A percentile compares a stretch with the other conserved stretches of the same genome.
phyloP scores from a whole-genome alignment of 1,140 invertebrate species.

The Colletes latitarsis region DNA sequence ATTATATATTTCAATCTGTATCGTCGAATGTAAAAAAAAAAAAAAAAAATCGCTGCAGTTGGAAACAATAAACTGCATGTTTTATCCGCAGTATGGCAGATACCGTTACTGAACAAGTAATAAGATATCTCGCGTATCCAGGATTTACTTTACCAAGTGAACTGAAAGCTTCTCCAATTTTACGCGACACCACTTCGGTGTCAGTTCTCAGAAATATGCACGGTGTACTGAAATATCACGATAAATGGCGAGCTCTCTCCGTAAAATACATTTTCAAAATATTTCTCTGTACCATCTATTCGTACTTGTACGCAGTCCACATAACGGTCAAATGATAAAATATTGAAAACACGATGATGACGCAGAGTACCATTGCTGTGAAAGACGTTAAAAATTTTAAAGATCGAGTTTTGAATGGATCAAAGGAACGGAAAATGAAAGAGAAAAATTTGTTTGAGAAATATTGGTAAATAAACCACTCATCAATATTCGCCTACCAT shows the following conservation, averaged over 20 bases:
- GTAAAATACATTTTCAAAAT: not conserved
- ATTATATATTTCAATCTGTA: too few species aligned
- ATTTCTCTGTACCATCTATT: not conserved
- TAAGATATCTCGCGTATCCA: not conserved
- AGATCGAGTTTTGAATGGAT: too few species aligned
- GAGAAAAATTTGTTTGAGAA: too few species aligned
- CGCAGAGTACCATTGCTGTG: too few species aligned
- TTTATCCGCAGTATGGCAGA: not conserved
- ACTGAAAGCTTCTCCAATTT: constrained; percentile 21
- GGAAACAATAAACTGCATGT: not conserved
- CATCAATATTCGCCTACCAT: too few species aligned
- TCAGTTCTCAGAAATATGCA: not conserved
- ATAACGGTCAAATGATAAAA: not conserved
- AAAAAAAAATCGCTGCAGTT: too few species aligned
- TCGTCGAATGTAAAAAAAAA: too few species aligned
- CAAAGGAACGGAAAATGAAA: too few species aligned
- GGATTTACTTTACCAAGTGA: constrained; percentile 13
- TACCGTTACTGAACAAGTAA: not conserved
- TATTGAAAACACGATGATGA: too few species aligned
- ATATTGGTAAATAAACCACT: too few species aligned
- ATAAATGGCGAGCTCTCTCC: not conserved
- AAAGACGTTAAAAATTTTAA: too few species aligned
- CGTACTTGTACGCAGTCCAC: not conserved
- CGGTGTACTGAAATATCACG: not conserved
- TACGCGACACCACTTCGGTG: not conserved